phyloP scores from a whole-genome alignment of 2,113 vertebrate genomes.

The Cnemophilus loriae region DNA sequence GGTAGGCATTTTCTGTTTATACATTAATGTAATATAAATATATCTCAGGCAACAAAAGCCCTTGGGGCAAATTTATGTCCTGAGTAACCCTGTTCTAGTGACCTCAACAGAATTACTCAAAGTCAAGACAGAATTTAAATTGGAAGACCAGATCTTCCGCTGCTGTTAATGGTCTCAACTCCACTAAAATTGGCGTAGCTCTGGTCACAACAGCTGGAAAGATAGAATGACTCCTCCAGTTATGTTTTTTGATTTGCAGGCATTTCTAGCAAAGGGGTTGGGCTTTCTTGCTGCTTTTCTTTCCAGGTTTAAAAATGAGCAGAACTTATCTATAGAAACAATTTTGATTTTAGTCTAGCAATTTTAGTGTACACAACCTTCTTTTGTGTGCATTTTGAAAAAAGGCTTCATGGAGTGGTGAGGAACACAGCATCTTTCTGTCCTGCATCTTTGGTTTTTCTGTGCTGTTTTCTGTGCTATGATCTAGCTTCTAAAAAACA shows the following conservation, averaged over 20 bases:
- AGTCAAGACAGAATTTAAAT: slow-evolving; percentile 63
- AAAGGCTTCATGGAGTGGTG: background rate
- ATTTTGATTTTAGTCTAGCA: background rate
- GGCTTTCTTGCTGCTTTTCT: background rate
- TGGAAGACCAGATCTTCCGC: slow-evolving; percentile 29
- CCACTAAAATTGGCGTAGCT: background rate
- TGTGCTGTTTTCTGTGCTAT: background rate
- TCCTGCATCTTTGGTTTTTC: background rate
- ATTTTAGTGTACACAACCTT: background rate
- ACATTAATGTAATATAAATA: slow-evolving; percentile 62
- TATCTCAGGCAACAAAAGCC: slow-evolving; percentile 41
- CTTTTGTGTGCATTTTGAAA: background rate
- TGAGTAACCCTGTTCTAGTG: slow-evolving; percentile 48
- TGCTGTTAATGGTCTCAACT: background rate
- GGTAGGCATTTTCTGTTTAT: slow-evolving; percentile 55
- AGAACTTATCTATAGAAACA: background rate
- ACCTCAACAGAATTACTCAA: slow-evolving; percentile 58
- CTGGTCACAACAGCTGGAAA: background rate
- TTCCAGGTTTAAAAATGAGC: background rate
- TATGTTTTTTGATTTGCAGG: background rate
- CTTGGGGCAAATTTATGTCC: slow-evolving; percentile 57
- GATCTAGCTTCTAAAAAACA: background rate
- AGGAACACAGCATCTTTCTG: background rate
- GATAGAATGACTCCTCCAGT: background rate
- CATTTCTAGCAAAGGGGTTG: background rate